These are phyloP conservation scores for Nothura maculosa DNA, from an alignment of 2,797 vertebrate genomes.

Conservation along the genomic window DNA sequence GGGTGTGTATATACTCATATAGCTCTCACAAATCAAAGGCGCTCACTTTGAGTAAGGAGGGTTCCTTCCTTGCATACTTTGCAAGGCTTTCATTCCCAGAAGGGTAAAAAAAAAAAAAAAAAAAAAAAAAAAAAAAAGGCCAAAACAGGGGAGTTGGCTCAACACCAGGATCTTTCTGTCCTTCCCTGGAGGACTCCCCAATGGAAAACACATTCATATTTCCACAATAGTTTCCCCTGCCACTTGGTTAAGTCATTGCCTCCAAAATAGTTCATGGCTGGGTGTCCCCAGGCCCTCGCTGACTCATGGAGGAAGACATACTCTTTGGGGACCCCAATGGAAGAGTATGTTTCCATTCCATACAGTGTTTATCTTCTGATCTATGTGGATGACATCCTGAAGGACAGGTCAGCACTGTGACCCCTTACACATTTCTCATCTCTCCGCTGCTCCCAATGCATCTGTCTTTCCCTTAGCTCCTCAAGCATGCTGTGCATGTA, in stretches of 20 bases:
- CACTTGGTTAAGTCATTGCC: conserved; percentile 70
- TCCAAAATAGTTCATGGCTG: conserved; percentile 59
- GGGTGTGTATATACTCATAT: background rate
- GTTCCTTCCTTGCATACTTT: conserved; percentile 74
- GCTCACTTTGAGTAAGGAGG: background rate
- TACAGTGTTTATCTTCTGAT: conserved; percentile 17
- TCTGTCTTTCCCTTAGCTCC: background rate
- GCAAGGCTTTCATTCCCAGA: conserved; percentile 69
- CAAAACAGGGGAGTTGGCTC: conserved; percentile 54
- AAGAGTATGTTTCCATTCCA: conserved; percentile 58
- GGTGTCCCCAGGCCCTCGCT: conserved; percentile 68
- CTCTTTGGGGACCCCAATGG: conserved; percentile 33
- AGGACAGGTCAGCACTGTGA: conserved; percentile 55
- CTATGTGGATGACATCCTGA: conserved; percentile 35
- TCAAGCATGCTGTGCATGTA: background rate
- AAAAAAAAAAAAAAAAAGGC: too few species aligned
- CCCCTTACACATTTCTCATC: conserved; percentile 64
- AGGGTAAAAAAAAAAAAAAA: conserved; percentile 4
- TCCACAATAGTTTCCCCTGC: conserved; percentile 71
- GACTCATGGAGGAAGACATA: conserved; percentile 50
- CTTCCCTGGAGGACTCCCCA: conserved; percentile 68
- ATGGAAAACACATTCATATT: conserved; percentile 74
- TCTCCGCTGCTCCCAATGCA: background rate
- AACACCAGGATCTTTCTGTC: conserved; percentile 63
- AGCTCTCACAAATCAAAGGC: conserved; percentile 6